phyloP scores from a whole-genome alignment of 2,888 invertebrate species.

The Chironomus riparius region DNA sequence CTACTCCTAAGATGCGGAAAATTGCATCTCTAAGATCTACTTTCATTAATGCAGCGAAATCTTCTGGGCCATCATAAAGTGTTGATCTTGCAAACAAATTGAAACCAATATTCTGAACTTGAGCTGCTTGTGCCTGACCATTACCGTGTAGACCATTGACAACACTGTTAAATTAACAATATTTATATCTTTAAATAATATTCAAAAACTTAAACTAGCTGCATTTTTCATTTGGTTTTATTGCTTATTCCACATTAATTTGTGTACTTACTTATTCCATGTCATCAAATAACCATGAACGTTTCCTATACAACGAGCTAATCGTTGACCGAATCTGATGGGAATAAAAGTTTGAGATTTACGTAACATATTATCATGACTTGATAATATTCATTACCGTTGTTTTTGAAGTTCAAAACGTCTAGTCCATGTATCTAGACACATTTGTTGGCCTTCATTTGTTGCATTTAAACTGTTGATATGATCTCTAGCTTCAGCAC shows the following conservation, averaged over 20 bases:
- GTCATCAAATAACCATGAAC: not conserved
- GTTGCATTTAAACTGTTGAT: not conserved
- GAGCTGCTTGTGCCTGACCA: not conserved
- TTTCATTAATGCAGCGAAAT: not conserved
- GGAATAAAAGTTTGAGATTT: not conserved
- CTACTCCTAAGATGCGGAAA: not conserved
- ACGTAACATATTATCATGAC: not conserved
- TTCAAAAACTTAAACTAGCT: too few relatives aligned
- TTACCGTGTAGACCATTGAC: not conserved
- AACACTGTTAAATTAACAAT: too few relatives aligned
- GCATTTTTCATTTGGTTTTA: too few relatives aligned
- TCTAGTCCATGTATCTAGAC: not conserved
- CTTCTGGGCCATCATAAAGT: not conserved
- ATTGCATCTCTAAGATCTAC: not conserved
- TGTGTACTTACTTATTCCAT: not conserved
- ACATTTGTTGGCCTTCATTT: not conserved
- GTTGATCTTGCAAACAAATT: not conserved
- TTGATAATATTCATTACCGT: not conserved
- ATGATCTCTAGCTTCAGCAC: not conserved
- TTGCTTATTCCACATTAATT: too few relatives aligned
- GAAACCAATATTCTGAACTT: constrained; percentile 12
- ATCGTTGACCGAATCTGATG: not conserved
- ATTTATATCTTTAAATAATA: too few relatives aligned
- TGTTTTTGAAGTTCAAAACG: constrained; percentile 13
- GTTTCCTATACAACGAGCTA: not conserved